A percentile compares a stretch with the other conserved stretches of the same genome.
Conservation (phyloP, 2,797 vertebrate species). For the Limosa lapponica region DNA sequence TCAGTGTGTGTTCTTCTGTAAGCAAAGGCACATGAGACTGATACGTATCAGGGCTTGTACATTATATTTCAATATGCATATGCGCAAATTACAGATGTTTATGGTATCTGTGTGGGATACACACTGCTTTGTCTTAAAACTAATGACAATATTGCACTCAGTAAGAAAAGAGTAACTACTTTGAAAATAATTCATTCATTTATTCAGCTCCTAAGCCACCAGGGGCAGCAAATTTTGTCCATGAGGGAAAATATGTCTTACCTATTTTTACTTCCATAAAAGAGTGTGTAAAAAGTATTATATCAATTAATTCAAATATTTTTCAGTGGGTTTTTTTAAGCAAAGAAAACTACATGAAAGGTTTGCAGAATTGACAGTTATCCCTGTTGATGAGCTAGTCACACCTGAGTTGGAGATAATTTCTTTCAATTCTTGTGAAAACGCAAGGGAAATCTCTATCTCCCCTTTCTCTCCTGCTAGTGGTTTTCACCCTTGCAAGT, state of each 20-base stretch:
- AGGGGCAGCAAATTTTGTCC: not conserved
- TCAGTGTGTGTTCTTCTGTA: not conserved
- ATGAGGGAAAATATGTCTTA: not conserved
- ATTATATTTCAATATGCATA: not conserved
- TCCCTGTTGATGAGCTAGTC: not conserved
- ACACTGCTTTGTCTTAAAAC: not conserved
- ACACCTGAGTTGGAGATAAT: not conserved
- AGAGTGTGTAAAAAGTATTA: not conserved
- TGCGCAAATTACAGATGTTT: not conserved
- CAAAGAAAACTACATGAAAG: not conserved
- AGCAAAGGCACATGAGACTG: not conserved
- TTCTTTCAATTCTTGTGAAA: not conserved
- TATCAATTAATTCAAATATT: not conserved
- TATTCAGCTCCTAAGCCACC: not conserved
- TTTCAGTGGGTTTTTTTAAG: not conserved
- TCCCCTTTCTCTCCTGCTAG: not conserved
- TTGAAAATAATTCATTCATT: not conserved
- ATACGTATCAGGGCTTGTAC: not conserved
- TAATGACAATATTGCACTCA: not conserved
- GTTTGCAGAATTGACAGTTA: not conserved
- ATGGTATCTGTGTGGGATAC: not conserved
- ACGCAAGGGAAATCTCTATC: fast-evolving
- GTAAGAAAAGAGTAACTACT: not conserved
- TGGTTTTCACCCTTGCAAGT: not conserved
- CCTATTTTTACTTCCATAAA: not conserved